Percentiles rank a stretch among this genome's conserved stretches.
Evolutionary conservation across 2,113 vertebrate species (phyloP).

Genomic region (Myotis davidii): DNA sequence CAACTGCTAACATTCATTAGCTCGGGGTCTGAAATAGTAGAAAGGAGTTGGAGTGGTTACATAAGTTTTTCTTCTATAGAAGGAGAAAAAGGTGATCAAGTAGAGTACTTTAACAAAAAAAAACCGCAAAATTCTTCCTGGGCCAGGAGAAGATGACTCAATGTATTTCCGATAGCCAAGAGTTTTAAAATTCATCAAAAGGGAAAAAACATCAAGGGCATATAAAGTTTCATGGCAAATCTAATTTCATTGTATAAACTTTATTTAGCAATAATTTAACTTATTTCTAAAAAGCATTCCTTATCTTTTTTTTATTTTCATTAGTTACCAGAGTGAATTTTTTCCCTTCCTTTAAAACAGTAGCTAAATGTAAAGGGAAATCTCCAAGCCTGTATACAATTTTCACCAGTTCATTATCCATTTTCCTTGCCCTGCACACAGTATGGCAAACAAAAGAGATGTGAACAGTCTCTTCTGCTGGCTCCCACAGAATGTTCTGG

Average conservation of each 20-base stretch:
- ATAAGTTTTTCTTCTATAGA: background rate
- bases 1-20: background rate
- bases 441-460: background rate
- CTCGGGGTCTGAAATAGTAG: background rate
- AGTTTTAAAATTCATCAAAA: conserved; percentile 30
- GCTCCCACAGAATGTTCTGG: background rate
- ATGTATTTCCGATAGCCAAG: conserved; percentile 14
- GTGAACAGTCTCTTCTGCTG: background rate
- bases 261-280: conserved; percentile 60
- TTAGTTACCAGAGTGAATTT: conserved; percentile 17
- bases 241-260: conserved; percentile 49
- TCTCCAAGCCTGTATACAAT: background rate
- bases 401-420: background rate
- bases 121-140: conserved; percentile 10
- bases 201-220: conserved; percentile 22
- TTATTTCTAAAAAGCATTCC: background rate
- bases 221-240: background rate
- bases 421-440: background rate
- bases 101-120: background rate
- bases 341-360: conserved; percentile 24
- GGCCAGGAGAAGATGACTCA: background rate
- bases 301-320: background rate
- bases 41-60: background rate
- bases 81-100: background rate
- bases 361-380: background rate